Base-by-base conservation (phyloP, 1,140 invertebrate species). In the Drosophila nasuta region DNA sequence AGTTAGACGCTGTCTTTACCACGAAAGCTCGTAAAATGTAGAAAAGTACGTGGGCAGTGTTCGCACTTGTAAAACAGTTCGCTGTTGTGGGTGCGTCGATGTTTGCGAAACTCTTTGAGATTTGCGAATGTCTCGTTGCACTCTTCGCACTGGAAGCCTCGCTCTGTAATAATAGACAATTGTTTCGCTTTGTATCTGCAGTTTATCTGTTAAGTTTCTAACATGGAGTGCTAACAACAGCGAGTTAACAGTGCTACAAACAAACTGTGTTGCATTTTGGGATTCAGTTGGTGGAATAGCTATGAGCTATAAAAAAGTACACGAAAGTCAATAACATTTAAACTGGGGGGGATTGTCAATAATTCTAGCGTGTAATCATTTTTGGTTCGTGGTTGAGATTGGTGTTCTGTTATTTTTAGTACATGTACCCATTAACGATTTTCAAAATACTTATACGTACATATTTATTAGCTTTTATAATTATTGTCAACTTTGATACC, bases 11-110 rank as follows among this genome's bases (percentile, higher is more conserved):
- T n/a, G 20, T 77, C 56, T 77, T 91, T 91, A 91, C 89, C 89
- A 46, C 69, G 93, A 11, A 93, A 86, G 1, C 92, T 92, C 7
- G 93, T 93, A 75, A 94, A 94, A 60, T 94, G 94, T 49, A 93
- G 93, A 82, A 95, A 95, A 2, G 92, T 82, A 68, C 94, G 93
- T 4, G 93, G 93, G 87, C 95, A 95, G 15, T 94, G 69, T 67
- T 94, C 92, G 75, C 95, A 95, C 68, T 94, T 93, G 85, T 93
- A 95, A 25, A 94, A 94, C 56, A 93, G 92, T 75, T 94, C 94
- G 1, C 93, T 93, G 3, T 93, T 94, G 76, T 95, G 95, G 35
- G 93, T 94, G 56, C 94, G 91, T 30, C 93, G 86, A 75, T 95
- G 95, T 71, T 94, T 93, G 58, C 93, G 93, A 48, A 93, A 83